phyloP scores from a whole-genome alignment of 2,888 invertebrate genomes.

The Volucella bombylans region DNA sequence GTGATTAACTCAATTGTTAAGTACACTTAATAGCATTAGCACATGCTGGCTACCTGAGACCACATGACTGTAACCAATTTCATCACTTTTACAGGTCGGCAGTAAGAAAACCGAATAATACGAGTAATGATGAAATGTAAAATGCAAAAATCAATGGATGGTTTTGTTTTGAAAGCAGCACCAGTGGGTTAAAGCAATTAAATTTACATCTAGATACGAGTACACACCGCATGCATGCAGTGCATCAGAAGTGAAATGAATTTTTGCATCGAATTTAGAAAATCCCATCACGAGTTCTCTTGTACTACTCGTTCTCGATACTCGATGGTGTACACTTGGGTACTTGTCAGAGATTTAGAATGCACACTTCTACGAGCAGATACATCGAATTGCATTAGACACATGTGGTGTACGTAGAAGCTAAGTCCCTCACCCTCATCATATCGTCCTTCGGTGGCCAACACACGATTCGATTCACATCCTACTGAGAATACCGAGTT shows the following conservation, averaged over 20 bases:
- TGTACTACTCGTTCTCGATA: not conserved
- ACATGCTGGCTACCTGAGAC: conserved; percentile 15
- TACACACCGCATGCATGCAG: conserved; percentile 4
- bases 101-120: too few relatives aligned
- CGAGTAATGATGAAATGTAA: too few relatives aligned
- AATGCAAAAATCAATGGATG: not conserved
- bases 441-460: not conserved
- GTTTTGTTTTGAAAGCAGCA: conserved; percentile 17
- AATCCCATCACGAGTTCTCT: conserved; percentile 35
- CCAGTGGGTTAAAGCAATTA: conserved; percentile 58
- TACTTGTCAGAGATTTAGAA: conserved; percentile 55
- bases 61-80: conserved; percentile 53
- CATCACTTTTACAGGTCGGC: not conserved
- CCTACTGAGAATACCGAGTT: too few relatives aligned
- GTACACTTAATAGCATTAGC: conserved; percentile 39
- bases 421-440: conserved; percentile 28
- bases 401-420: not conserved
- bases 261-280: conserved; percentile 30
- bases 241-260: conserved; percentile 8
- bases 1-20: conserved; percentile 33
- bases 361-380: conserved; percentile 35
- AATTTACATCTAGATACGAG: conserved; percentile 51
- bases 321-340: conserved; percentile 4
- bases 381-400: not conserved
- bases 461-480: not conserved